Conservation (phyloP, 1,140 invertebrate species). For the Acromyrmex charruanus region DNA sequence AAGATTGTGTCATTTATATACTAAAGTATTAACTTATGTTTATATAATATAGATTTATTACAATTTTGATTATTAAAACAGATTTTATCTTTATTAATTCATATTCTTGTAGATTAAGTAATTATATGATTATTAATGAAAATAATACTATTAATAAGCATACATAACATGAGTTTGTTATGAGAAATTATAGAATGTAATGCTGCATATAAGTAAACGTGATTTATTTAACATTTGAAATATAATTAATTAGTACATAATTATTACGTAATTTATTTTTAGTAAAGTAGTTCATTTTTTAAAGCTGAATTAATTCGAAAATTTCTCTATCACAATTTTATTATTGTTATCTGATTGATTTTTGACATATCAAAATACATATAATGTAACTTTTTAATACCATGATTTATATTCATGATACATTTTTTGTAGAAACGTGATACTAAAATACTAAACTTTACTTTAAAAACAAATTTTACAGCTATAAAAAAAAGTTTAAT, state of each 20-base stretch:
- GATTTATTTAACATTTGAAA: not conserved
- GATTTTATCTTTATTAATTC: conserved; percentile 22
- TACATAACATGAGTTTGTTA: not conserved
- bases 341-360: not conserved
- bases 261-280: not conserved
- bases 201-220: not conserved
- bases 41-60: conserved; percentile 12
- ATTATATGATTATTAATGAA: not conserved
- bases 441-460: not conserved
- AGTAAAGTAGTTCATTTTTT: not conserved
- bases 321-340: not conserved
- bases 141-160: not conserved
- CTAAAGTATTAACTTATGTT: conserved; percentile 7
- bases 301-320: not conserved
- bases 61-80: conserved; percentile 39
- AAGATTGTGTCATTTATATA: not conserved
- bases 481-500: not conserved
- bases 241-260: not conserved
- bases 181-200: not conserved
- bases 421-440: not conserved
- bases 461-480: not conserved
- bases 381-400: not conserved
- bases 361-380: not conserved
- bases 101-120: not conserved
- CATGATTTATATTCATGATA: not conserved